Evolutionary conservation across 2,888 invertebrate species (phyloP), one percentile per base, ranked within the genome.

Genomic region (Cheilosia urbana): DNA sequence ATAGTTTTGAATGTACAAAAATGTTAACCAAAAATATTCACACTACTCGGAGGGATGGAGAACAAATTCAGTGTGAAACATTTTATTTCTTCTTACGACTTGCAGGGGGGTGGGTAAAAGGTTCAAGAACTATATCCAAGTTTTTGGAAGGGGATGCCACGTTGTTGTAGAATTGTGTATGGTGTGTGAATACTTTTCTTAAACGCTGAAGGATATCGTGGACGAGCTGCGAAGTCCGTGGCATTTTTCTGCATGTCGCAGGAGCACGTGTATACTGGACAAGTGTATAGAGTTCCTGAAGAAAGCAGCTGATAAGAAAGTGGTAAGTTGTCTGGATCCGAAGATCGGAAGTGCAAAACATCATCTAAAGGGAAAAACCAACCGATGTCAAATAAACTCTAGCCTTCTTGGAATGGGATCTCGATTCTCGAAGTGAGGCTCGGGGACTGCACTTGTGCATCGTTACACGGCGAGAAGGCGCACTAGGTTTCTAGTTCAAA

Each of bases 21-120:
- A 66, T 66, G 63, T 75, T 80, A 60, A 47, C 58, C 84, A 75
- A 79, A 75, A 79, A 76, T 79, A 75, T 84, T 84, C 75, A 75
- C 75, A 79, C 84, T 72, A 53, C 79, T 58, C 51, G 19, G 40
- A 40, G 51, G 58, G 65, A 42, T 42, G 57, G 71, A 65, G 58
- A 72, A 40, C 51, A 72, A 72, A 72, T 65, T 72, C 65, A 72
- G 79, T 79, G 72, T 79, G 60, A 72, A 79, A 72, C 79, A 79
- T 65, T 79, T 79, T 79, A 71, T 71, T 71, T 72, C 78, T 63
- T 79, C 65, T 79, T 55, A 19, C 13, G 4, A 19, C 13, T 21
- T 37, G 27, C 53, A 34, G 24, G 37, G 21, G 21, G 47, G 21
- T 40, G 58, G 51, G 34, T n/a, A n/a, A 40, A 27, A 27, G 55